Evolutionary conservation across 2,113 vertebrate genomes (phyloP).

Genomic region (Petrocephalus microphthalmus): DNA sequence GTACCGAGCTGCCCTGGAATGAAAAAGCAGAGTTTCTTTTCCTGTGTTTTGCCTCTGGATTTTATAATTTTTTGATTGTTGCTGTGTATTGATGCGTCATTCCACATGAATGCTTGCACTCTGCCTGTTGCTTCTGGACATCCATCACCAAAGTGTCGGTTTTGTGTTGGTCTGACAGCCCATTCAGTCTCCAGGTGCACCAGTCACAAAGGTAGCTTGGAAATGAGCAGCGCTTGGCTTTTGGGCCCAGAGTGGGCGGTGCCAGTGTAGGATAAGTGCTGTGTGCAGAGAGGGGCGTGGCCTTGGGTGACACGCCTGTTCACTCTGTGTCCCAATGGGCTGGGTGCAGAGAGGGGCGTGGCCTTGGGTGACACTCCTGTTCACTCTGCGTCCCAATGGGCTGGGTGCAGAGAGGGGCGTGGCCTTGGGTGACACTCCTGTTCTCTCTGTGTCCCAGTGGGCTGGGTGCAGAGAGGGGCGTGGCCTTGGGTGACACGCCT

Average conservation of each 20-base stretch:
- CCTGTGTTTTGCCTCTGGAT: conserved; percentile 1
- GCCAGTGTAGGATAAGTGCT: not conserved
- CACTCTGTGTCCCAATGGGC: not conserved
- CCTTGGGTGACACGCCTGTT: not conserved
- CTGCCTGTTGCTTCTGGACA: not conserved
- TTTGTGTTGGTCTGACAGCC: not conserved
- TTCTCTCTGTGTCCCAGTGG: not conserved
- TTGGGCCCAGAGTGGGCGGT: not conserved
- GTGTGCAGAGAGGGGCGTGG: not conserved
- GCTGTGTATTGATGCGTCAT: not conserved
- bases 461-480: not conserved
- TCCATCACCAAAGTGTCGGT: not conserved
- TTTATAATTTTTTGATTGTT: not conserved
- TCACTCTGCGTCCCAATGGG: not conserved
- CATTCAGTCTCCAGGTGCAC: not conserved
- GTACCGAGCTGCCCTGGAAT: not conserved
- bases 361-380: not conserved
- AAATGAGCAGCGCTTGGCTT: not conserved
- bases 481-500: not conserved
- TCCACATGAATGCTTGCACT: not conserved
- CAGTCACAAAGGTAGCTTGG: not conserved
- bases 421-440: not conserved
- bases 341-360: conserved; percentile 57
- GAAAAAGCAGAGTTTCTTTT: conserved; percentile 2
- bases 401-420: conserved; percentile 2